phyloP scores from a whole-genome alignment of 2,888 invertebrate species.

The Eristalinus aeneus region DNA sequence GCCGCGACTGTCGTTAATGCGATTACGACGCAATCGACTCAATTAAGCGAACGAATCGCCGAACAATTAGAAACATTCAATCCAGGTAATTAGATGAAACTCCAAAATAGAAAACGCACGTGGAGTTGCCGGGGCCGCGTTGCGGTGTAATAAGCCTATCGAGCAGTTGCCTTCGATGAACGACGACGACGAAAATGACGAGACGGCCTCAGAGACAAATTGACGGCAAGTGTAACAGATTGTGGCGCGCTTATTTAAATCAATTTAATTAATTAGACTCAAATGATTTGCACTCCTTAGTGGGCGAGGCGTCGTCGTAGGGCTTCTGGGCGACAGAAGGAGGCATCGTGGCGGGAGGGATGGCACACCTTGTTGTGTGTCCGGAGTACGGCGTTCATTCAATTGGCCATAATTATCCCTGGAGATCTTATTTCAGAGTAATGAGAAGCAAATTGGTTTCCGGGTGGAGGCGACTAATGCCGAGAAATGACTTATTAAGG shows the following conservation, averaged over 20 bases:
- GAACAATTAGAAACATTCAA: constrained; percentile 57
- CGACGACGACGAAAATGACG: neutral
- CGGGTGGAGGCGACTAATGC: neutral
- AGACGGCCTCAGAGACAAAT: constrained; percentile 15
- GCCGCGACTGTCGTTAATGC: constrained; percentile 35
- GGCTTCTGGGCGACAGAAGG: neutral
- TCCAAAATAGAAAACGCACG: constrained; percentile 17
- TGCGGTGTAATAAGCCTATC: neutral
- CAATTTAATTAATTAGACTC: constrained; percentile 52
- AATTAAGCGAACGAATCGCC: constrained; percentile 52
- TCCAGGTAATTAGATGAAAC: constrained; percentile 52
- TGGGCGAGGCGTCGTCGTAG: neutral
- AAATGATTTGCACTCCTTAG: constrained; percentile 39
- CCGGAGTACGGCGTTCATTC: neutral
- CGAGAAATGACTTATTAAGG: neutral
- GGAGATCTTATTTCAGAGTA: constrained; percentile 40
- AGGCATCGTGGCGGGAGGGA: neutral
- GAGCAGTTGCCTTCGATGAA: neutral
- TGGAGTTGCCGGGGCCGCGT: neutral
- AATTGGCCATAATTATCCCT: constrained; percentile 29
- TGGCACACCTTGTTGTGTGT: neutral
- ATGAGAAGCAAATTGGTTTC: constrained; percentile 27
- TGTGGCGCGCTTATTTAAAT: constrained; percentile 48
- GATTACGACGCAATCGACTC: constrained; percentile 54
- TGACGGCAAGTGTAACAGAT: constrained; percentile 34